A percentile compares a stretch with the other conserved stretches of the same genome.
Evolutionary conservation across 2,888 invertebrate genomes (phyloP).

Genomic region (Drosophila nr. medialis): DNA sequence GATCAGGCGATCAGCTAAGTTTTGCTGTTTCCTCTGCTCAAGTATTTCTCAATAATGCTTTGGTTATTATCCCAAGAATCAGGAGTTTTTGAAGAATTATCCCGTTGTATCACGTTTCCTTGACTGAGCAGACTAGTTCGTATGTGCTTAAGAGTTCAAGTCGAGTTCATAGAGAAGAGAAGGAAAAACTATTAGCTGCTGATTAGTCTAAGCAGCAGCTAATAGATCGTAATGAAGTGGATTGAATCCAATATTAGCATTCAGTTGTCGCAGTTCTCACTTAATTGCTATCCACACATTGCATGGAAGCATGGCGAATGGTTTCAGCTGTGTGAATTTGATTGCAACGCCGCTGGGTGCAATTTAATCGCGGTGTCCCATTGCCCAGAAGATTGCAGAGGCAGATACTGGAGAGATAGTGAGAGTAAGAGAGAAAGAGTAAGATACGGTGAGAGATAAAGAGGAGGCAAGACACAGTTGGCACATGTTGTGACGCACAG

Average conservation of each 20-base stretch:
- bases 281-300: slow-evolving; percentile 2
- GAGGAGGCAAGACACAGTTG: slow-evolving; percentile 1
- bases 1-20: neutral
- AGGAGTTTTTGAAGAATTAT: neutral
- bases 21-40: neutral
- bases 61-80: neutral
- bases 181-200: neutral
- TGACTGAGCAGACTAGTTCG: neutral
- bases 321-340: slow-evolving; percentile 14
- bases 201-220: neutral
- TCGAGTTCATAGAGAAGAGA: neutral
- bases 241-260: slow-evolving; percentile 6
- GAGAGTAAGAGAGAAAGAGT: no score
- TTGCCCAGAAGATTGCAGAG: slow-evolving; percentile 4
- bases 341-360: slow-evolving; percentile 35
- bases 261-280: neutral
- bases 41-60: neutral
- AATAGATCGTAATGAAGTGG: slow-evolving; percentile 12
- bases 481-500: slow-evolving; percentile 12
- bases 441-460: no score
- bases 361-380: slow-evolving; percentile 41
- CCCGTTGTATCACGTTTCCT: neutral
- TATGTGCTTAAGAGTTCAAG: neutral
- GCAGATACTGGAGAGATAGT: neutral
- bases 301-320: neutral